Conservation (phyloP, 1,140 invertebrate species). For the Oncopodura yosiiana region DNA sequence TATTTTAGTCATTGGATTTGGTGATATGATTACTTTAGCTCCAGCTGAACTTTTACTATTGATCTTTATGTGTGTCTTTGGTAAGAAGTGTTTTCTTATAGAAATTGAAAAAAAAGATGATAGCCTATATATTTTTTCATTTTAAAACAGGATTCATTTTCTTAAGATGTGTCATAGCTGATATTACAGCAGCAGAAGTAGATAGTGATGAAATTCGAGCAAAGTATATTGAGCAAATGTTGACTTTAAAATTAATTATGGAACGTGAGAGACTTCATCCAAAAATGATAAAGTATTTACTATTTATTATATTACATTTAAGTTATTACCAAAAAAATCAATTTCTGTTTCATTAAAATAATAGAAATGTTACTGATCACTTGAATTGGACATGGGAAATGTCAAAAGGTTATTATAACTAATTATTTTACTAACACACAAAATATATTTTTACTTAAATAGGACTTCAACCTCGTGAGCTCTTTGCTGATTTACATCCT, state of each 20-base stretch:
- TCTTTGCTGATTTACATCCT: slow-evolving; percentile 28
- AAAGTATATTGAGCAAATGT: slow-evolving; percentile 16
- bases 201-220: slow-evolving; percentile 29
- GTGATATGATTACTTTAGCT: slow-evolving; percentile 20
- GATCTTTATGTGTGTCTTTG: slow-evolving; percentile 21
- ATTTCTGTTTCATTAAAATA: background rate
- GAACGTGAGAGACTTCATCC: slow-evolving; percentile 16
- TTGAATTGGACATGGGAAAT: slow-evolving; percentile 16
- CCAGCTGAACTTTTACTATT: slow-evolving; percentile 8
- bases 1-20: slow-evolving; percentile 29
- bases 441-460: background rate
- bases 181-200: slow-evolving; percentile 30
- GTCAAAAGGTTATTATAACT: slow-evolving; percentile 10
- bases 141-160: slow-evolving; percentile 23
- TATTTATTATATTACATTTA: background rate
- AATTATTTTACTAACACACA: background rate
- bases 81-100: slow-evolving; percentile 1
- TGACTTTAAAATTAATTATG: slow-evolving; percentile 7
- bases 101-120: background rate
- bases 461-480: slow-evolving; percentile 17
- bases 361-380: slow-evolving; percentile 14
- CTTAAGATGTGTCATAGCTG: slow-evolving; percentile 23
- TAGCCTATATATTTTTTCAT: background rate
- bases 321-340: background rate
- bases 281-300: slow-evolving; percentile 13